Conservation (phyloP, 30 jellyfish, hydroid and myxozoan species). For the Turritopsis dohrnii region DNA sequence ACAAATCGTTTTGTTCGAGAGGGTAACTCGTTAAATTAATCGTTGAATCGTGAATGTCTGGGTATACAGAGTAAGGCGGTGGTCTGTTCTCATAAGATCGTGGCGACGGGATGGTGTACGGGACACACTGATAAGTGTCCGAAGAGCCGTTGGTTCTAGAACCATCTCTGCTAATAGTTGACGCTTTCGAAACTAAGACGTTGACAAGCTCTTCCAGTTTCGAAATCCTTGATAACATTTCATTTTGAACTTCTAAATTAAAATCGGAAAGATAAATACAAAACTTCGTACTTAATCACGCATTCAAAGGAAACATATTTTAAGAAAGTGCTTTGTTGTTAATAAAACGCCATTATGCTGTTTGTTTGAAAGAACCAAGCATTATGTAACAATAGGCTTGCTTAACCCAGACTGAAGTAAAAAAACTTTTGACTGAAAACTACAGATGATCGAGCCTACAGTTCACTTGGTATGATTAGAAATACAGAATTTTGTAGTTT, state of each 20-base stretch:
- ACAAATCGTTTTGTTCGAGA: conserved; percentile 15
- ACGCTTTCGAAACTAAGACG: conserved; percentile 12
- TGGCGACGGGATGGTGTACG: conserved; percentile 26
- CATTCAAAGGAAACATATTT: too few relatives aligned
- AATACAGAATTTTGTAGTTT: too few relatives aligned
- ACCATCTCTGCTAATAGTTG: neutral
- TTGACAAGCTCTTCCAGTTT: conserved; percentile 33
- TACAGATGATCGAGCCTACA: too few relatives aligned
- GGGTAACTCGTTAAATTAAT: conserved; percentile 22
- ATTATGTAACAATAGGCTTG: too few relatives aligned
- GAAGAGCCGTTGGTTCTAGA: neutral
- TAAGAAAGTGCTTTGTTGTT: too few relatives aligned
- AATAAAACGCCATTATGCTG: too few relatives aligned
- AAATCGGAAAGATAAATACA: neutral
- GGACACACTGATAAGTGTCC: conserved; percentile 18
- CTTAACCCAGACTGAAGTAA: too few relatives aligned
- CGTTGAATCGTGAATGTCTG: conserved; percentile 4
- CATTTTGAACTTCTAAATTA: conserved; percentile 25
- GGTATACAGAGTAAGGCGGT: conserved; percentile 11
- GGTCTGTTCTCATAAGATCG: conserved; percentile 23
- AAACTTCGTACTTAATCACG: too few relatives aligned
- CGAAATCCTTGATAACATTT: conserved; percentile 13
- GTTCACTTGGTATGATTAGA: too few relatives aligned
- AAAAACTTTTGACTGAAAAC: too few relatives aligned
- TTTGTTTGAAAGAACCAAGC: too few relatives aligned